Base-by-base conservation (phyloP, 2,797 vertebrate genomes). In the Paedocypris micromegethes region DNA sequence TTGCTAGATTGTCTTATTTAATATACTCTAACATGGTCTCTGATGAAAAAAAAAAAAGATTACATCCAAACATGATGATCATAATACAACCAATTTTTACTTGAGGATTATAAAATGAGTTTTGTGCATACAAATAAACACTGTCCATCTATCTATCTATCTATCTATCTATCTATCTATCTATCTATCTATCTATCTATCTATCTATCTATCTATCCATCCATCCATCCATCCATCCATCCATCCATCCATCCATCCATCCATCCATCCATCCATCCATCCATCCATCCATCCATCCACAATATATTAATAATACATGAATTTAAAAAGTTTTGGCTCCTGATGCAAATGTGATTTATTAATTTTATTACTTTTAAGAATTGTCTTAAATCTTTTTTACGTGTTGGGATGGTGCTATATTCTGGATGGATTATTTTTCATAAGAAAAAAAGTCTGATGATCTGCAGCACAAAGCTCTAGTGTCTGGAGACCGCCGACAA, bases 361-460 rank as follows among this genome's bases (percentile, higher is more conserved):
- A 50, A 4, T 39, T 40, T 46, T 23, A 53, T 2, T 47, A 2
- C 41, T 51, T 9, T 4, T 42, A 9, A 48, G 7, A 1, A 48
- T 69, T 42, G 38, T 61, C 1, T 23, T 23, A 23, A 23, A 1
- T 23, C 1, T 23, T 23, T 23, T 23, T 23, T 23, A 23, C 23
- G 23, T 23, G 23, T 1, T 1, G 23, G 23, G 23, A 23, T 23
- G 23, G 23, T 23, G 23, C 23, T 23, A 23, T 23, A 23, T 23
- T 72, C 62, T 76, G 78, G 78, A 83, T 80, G 64, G 79, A 80
- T 68, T 72, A 74, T 83, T 74, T 67, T 75, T 81, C 79, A 78
- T 64, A 65, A 72, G 76, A 73, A 62, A 76, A 64, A 70, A 9
- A 58, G 56, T 73, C 64, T 7, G 9, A 47, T 68, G 75, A 66